Evolutionary conservation across 2,797 vertebrate genomes (phyloP), one percentile per base, ranked within the genome.

Genomic region (Amblyopsis hoosieri): DNA sequence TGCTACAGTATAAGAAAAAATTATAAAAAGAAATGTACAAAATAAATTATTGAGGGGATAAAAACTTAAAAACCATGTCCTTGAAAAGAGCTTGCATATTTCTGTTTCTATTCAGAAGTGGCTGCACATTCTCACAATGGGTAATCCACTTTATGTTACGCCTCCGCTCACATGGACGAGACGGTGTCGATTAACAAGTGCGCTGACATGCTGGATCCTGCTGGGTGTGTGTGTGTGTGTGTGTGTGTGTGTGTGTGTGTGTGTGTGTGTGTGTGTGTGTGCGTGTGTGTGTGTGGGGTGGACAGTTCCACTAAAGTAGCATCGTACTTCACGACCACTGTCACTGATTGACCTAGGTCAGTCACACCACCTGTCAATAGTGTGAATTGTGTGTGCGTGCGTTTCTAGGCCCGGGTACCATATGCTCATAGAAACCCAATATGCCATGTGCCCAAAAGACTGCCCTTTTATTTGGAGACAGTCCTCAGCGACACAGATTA

Each of bases 51-150:
- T n/a, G 51, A 64, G 71, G 66, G 61, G 55, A 51, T 53, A 33
- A 15, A 78, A 78, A n/a, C 37, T 12, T 29, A 29, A 23, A 55
- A 79, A 77, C 65, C 65, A 23, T 47, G 54, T 75, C 48, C 52
- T 73, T 72, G 59, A 78, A 74, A 55, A 67, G 69, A 55, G 79
- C 72, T 85, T 87, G 85, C 88, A 89, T 86, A 87, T 84, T 71
- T 80, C 51, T 69, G 65, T 72, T 56, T 67, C 31, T 69, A 65
- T 60, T 57, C 10, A 12, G 64, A 37, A 37, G 8, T 37, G 33
- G 66, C 77, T 74, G 60, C 84, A 78, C 85, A 81, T 87, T 87
- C 81, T 73, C 52, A 58, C 14, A 61, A 57, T 66, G 65, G 67
- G 60, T 71, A 59, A 74, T 55, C 75, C n/a, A 10, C 61, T 55